phyloP scores from a whole-genome alignment of 2,797 vertebrate species.

The Pitangus sulphuratus region DNA sequence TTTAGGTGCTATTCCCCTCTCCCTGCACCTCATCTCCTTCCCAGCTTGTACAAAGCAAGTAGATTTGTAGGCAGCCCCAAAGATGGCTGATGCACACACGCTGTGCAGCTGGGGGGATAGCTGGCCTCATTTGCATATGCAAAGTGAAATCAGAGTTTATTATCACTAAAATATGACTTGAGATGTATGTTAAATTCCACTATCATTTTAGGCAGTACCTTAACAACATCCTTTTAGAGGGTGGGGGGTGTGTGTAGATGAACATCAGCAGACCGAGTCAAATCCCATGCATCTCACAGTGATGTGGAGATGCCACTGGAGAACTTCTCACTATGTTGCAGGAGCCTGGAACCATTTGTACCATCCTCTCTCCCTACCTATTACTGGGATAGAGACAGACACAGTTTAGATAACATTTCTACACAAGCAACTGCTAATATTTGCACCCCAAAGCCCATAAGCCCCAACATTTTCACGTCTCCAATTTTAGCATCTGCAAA shows the following conservation, averaged over 20 bases:
- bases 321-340: neutral
- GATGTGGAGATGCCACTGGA: neutral
- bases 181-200: neutral
- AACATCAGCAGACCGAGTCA: neutral
- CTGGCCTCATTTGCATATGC: neutral
- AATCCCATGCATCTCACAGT: fast-evolving
- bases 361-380: neutral
- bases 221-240: neutral
- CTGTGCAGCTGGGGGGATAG: neutral
- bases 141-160: neutral
- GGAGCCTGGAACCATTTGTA: neutral
- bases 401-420: neutral
- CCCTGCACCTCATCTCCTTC: neutral
- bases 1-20: neutral
- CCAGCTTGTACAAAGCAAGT: neutral
- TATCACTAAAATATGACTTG: neutral
- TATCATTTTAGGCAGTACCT: neutral
- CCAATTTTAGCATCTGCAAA: neutral
- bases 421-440: neutral
- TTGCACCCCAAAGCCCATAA: neutral
- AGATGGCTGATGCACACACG: neutral
- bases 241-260: neutral
- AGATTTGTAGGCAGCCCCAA: neutral
- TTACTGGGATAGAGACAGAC: neutral
- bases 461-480: neutral